phyloP scores from a whole-genome alignment of 2,888 invertebrate genomes.

The Rhagonycha lutea region DNA sequence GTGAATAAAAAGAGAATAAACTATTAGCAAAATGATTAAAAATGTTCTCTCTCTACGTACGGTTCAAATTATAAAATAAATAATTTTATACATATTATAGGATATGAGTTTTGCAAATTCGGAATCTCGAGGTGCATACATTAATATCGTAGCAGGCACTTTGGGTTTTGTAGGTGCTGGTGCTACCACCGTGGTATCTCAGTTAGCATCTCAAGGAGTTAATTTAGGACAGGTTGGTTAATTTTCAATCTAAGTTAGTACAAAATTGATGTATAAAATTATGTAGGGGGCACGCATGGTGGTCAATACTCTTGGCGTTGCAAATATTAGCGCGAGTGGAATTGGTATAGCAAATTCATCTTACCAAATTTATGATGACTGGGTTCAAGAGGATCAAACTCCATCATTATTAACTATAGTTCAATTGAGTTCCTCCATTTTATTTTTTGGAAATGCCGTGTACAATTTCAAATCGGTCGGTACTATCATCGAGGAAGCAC shows the following conservation, averaged over 20 bases:
- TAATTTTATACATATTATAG: conserved; percentile 39
- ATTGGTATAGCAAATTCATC: conserved; percentile 31
- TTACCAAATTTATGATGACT: conserved; percentile 29
- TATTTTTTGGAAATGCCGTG: conserved; percentile 42
- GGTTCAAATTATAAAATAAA: too few relatives aligned
- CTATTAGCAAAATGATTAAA: too few relatives aligned
- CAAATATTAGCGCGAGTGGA: conserved; percentile 32
- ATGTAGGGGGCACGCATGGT: conserved; percentile 24
- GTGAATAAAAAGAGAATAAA: too few relatives aligned
- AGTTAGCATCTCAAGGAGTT: conserved; percentile 47
- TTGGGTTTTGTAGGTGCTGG: conserved; percentile 21
- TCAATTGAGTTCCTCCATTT: conserved; percentile 38
- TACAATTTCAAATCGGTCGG: conserved; percentile 32
- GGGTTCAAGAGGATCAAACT: conserved; percentile 28
- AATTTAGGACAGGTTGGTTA: conserved; percentile 56
- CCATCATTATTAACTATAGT: conserved; percentile 34
- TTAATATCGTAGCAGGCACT: conserved; percentile 60
- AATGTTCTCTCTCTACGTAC: too few relatives aligned
- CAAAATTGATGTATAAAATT: not conserved
- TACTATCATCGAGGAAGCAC: conserved; percentile 56
- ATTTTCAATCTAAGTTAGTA: not conserved
- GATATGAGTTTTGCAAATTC: conserved; percentile 58
- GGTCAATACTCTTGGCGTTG: conserved; percentile 30
- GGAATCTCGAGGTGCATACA: conserved; percentile 64
- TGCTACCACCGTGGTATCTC: conserved; percentile 29